A percentile compares a stretch with the other conserved stretches of the same genome.
phyloP scores from a whole-genome alignment of 2,888 invertebrate genomes.

The Globia sparganii region DNA sequence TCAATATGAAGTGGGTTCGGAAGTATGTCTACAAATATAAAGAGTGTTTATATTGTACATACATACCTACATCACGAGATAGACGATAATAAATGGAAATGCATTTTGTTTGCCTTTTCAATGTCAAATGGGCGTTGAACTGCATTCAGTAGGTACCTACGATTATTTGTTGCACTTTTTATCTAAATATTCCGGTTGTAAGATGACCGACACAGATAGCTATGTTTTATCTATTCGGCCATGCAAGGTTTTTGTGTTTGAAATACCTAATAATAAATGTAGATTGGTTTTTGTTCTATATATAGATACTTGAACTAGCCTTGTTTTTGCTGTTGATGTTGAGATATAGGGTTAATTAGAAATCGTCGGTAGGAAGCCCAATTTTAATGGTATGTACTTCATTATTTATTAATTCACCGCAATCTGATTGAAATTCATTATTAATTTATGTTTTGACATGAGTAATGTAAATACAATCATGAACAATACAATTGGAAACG shows the following conservation, averaged over 20 bases:
- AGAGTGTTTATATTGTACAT: constrained; percentile 25
- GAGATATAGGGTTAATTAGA: background rate
- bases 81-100: constrained; percentile 57
- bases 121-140: constrained; percentile 77
- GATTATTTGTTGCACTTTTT: constrained; percentile 70
- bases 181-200: constrained; percentile 64
- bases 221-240: constrained; percentile 19
- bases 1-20: constrained; percentile 27
- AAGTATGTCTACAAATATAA: constrained; percentile 45
- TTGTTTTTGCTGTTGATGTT: constrained; percentile 19
- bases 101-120: constrained; percentile 70
- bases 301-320: background rate
- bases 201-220: constrained; percentile 36
- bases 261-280: too few relatives aligned
- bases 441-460: background rate
- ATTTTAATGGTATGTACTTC: background rate
- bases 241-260: constrained; percentile 18
- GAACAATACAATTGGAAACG: background rate
- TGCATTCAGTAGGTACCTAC: constrained; percentile 53
- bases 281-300: constrained; percentile 10
- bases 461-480: constrained; percentile 10
- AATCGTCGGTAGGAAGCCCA: background rate
- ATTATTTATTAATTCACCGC: background rate
- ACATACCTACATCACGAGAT: constrained; percentile 38
- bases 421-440: background rate